Evolutionary conservation across 2,888 invertebrate species (phyloP), one percentile per base, ranked within the genome.

Genomic region (Kryphioiulus occultus): DNA sequence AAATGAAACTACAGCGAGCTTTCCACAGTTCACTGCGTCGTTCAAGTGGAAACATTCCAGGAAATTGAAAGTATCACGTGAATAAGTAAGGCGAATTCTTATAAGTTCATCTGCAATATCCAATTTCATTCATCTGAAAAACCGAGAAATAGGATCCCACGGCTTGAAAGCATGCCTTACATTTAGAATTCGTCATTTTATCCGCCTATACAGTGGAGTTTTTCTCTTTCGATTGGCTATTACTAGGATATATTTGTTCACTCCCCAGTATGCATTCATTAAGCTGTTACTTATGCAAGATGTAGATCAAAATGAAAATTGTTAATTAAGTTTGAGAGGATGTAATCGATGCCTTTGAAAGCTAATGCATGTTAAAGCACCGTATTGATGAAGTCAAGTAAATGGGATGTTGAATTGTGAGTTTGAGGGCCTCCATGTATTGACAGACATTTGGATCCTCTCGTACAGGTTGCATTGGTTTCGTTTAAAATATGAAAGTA

Each of bases 61-160:
- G 59, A 59, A 59, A 59, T 59, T 59, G 59, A 59, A 59, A 22
- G 59, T 22, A 7, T 19, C 22, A 59, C 22, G 59, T 59, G 59
- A 59, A 59, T 59, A 59, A 22, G 59, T 59, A 59, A 59, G 59
- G 22, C 59, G 59, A 59, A 59, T 59, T 59, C 59, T 59, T 59
- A 59, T 59, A 59, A 59, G 5, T 59, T 59, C 22, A 59, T 59
- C 59, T 59, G 22, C 59, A 22, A 59, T 59, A 59, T 59, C 9
- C 59, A 59, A 59, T 59, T n/a, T n/a, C 59, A 59, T 22, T 59
- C 59, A 3, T 53, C n/a, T 17, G 53, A n/a, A 19, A 22, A 19
- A 59, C n/a, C 5, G 19, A 59, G 59, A 22, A 59, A 59, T 59
- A 59, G 19, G 59, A 22, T 59, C 59, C 7, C 22, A 19, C 22